Base-by-base conservation (phyloP, 2,888 invertebrate species). In the Nyleta sp. region DNA sequence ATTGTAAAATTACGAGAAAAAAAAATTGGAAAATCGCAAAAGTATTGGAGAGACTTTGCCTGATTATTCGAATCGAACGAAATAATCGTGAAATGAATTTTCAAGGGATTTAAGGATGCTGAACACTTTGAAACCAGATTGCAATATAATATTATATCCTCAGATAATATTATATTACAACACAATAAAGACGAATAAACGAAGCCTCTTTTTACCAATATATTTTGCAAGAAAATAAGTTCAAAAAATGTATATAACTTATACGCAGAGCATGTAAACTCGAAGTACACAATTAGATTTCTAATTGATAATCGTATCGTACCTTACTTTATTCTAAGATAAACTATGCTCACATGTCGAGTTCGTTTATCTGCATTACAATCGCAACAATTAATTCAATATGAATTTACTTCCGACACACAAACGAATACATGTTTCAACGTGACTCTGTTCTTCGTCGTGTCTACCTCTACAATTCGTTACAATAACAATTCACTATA, bases 381-480 rank as follows among this genome's bases (percentile, higher is more conserved):
- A 55, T 67, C 33, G 71, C 50, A 77, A 77, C 65, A 72, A 60
- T 72, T 67, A 70, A 67, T 77, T 77, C 77, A 65, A 77, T 77
- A 67, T 72, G 77, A 72, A 71, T 65, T 77, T 71, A 72, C 77
- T 77, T 77, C 55, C 72, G 71, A 60, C 46, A 55, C 46, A 60
- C 46, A 72, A 77, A 77, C 48, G 53, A 72, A 72, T 65, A 60
- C 53, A 75, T 52, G 22, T 65, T 55, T 46, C 55, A 46, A 60
- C 17, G 40, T 75, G 60, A 52, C 22, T 72, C 48, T 67, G 50
- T 60, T 59, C 20, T 67, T 74, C 38, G 50, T 53, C 48, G 15
- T 67, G 38, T 74, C 28, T 74, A 67, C 35, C 5, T 40, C 75
- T 75, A 68, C 28, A 18, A 38, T 53, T 48, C 33, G 20, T 68